Base-by-base conservation (phyloP, 2,113 vertebrate genomes). In the Motacilla alba region DNA sequence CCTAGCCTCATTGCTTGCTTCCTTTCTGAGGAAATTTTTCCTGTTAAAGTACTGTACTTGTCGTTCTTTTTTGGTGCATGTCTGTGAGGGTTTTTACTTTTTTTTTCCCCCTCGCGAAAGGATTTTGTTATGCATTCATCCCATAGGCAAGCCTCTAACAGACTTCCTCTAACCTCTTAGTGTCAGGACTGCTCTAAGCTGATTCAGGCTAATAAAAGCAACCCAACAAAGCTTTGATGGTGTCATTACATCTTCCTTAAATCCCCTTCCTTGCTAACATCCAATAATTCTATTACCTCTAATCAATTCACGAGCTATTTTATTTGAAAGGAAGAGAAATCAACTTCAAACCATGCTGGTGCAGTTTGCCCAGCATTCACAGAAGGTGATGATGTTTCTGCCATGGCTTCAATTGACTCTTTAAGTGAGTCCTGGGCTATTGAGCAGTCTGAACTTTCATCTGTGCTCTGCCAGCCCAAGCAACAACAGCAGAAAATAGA, bases 1-100 rank as follows among this genome's bases (percentile, higher is more conserved):
- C 97, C 96, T 96, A 98, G 98, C 97, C 97, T 98, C 98, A 97
- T 97, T 96, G 97, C 97, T 97, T 89, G 93, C 97, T 96, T 97
- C 95, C 96, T 98, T 97, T 98, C 90, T 63, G 97, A 97, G 94
- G 96, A 98, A 97, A 98, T 97, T 96, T 97, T 96, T 97, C 96
- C 96, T 87, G 97, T 93, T 95, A 94, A 97, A 98, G 96, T 93
- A 96, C 96, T 86, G 92, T 35, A 73, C 92, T 97, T 97, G 98
- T 97, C 96, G 92, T 94, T 96, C 87, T 85, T 89, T 97, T 93
- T 92, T 78, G 79, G 93, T 85, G 70, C 7, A 0, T 88, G 88
- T 75, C 84, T 95, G 63, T 94, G 60, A 59, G 56, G 83, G 26
- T 75, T 75, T 73, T 60, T 19, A 7, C 43, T 83, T 79, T 76